Conservation (phyloP, 30 jellyfish, hydroid and myxozoan species). For the Hydractinia symbiolongicarpus region DNA sequence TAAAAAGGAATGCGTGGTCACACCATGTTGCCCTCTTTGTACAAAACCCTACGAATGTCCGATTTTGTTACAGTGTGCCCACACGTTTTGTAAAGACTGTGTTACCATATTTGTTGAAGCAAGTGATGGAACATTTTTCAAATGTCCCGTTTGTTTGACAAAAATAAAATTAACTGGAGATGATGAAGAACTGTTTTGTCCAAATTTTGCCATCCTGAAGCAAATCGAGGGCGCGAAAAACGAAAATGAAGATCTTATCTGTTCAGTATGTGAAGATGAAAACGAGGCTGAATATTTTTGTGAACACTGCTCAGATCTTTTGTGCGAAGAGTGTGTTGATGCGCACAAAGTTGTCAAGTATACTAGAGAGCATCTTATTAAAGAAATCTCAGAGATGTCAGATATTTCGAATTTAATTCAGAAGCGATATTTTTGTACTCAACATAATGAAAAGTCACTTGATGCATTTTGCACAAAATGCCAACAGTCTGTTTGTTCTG, state of each 20-base stretch:
- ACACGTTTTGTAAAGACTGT: conserved; percentile 92
- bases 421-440: conserved; percentile 61
- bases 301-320: conserved; percentile 67
- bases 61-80: conserved; percentile 71
- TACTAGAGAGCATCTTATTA: conserved; percentile 45
- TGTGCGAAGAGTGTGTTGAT: conserved; percentile 64
- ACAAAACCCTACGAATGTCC: conserved; percentile 56
- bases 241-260: conserved; percentile 29
- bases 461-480: conserved; percentile 51
- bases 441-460: conserved; percentile 64
- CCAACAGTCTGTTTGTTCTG: conserved; percentile 60
- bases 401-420: conserved; percentile 39
- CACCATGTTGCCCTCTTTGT: conserved; percentile 64
- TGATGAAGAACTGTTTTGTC: conserved; percentile 97
- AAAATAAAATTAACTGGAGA: conserved; percentile 44
- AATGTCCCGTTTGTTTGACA: conserved; percentile 76
- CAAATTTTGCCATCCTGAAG: conserved; percentile 65
- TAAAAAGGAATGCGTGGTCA: conserved; percentile 17
- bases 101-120: conserved; percentile 70
- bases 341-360: conserved; percentile 43
- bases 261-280: conserved; percentile 49
- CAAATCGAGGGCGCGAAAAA: conserved; percentile 21
- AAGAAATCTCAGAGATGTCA: conserved; percentile 32
- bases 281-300: conserved; percentile 51
- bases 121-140: conserved; percentile 44